These are phyloP conservation scores for Cosmopolites sordidus DNA, from an alignment of 2,888 invertebrate genomes.

Conservation along the genomic window DNA sequence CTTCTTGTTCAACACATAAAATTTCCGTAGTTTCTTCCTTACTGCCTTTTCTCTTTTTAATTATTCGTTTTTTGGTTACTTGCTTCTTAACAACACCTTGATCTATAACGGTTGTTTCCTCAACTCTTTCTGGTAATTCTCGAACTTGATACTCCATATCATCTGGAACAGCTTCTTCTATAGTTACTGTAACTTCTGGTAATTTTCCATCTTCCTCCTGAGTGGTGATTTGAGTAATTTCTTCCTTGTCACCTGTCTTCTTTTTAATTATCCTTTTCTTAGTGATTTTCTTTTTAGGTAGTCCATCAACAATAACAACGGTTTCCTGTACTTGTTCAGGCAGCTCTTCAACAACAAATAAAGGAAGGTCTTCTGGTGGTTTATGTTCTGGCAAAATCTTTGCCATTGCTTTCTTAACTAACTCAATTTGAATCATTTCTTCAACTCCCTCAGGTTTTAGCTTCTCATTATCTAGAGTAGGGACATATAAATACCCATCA, in stretches of 20 bases:
- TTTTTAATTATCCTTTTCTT: conserved; percentile 34
- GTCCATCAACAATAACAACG: conserved; percentile 40
- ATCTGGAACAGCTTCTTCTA: conserved; percentile 37
- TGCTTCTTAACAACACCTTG: conserved; percentile 33
- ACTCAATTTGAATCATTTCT: conserved; percentile 38
- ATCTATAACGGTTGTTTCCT: conserved; percentile 39
- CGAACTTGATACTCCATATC: conserved; percentile 22
- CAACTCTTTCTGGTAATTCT: conserved; percentile 39
- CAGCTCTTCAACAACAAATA: conserved; percentile 31
- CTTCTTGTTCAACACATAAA: conserved; percentile 36
- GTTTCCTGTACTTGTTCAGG: conserved; percentile 29
- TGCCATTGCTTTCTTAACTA: conserved; percentile 38
- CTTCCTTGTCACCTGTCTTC: conserved; percentile 29
- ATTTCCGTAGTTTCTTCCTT: conserved; percentile 38
- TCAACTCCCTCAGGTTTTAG: conserved; percentile 38
- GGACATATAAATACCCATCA: conserved; percentile 34
- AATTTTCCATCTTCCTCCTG: conserved; percentile 44
- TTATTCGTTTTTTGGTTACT: conserved; percentile 38
- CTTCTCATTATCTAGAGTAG: conserved; percentile 36
- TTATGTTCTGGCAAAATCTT: conserved; percentile 28
- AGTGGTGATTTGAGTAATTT: conserved; percentile 46
- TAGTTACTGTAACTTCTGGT: conserved; percentile 44
- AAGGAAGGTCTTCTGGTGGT: conserved; percentile 44
- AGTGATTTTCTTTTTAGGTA: conserved; percentile 34
- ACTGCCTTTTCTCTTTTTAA: conserved; percentile 41